These are phyloP conservation scores for Amorpha juglandis DNA, from an alignment of 2,888 invertebrate species.

Conservation along the genomic window DNA sequence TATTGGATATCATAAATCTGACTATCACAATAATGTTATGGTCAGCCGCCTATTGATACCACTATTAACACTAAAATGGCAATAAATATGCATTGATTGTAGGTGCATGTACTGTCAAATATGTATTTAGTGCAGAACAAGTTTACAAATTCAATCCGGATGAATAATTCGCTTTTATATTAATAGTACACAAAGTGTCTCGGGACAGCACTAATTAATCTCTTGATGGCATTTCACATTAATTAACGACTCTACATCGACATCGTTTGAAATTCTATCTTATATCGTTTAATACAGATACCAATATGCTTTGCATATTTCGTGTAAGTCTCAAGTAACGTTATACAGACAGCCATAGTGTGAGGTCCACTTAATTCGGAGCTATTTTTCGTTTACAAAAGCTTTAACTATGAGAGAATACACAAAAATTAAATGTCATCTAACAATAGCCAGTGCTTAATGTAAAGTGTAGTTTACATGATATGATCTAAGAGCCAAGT, in stretches of 20 bases:
- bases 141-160: constrained; percentile 72
- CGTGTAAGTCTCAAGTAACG: constrained; percentile 42
- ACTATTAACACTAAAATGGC: constrained; percentile 58
- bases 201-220: constrained; percentile 79
- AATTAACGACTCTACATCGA: constrained; percentile 59
- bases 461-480: constrained; percentile 71
- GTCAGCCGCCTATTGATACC: constrained; percentile 54
- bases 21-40: constrained; percentile 55
- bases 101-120: constrained; percentile 55
- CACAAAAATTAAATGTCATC: constrained; percentile 16
- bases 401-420: constrained; percentile 22
- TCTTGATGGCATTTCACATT: constrained; percentile 68
- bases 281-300: constrained; percentile 33
- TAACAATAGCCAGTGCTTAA: constrained; percentile 13
- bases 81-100: constrained; percentile 66
- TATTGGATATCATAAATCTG: constrained; percentile 50
- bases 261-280: constrained; percentile 37
- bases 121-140: constrained; percentile 57
- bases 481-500: constrained; percentile 59
- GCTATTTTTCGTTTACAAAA: constrained; percentile 20
- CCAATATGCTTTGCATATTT: constrained; percentile 39
- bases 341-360: constrained; percentile 64
- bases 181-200: constrained; percentile 74
- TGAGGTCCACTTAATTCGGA: constrained; percentile 65
- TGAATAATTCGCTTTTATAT: constrained; percentile 69